Percentiles rank a stretch among this genome's conserved stretches.
Evolutionary conservation across 2,113 vertebrate species (phyloP).

Genomic region (Melanerpes aurifrons): DNA sequence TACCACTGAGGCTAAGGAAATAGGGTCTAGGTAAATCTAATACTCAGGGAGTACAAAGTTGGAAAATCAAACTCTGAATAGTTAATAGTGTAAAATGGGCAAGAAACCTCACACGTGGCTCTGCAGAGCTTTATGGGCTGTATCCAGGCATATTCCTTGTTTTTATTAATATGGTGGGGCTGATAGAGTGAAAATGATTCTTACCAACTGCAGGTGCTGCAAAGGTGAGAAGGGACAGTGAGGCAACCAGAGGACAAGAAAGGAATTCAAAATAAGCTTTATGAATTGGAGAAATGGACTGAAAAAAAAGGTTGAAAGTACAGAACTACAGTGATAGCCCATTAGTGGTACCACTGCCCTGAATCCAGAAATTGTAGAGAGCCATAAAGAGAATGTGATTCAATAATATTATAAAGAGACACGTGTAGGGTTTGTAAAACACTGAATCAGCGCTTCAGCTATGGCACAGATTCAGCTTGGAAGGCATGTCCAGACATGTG

Average conservation of each 20-base stretch:
- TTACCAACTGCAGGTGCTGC: not conserved
- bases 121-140: not conserved
- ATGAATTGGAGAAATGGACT: not conserved
- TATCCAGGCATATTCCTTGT: not conserved
- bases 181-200: not conserved
- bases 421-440: not conserved
- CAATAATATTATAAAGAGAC: not conserved
- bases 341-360: not conserved
- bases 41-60: not conserved
- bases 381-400: not conserved
- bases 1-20: constrained; percentile 2
- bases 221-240: not conserved
- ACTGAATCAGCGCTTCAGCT: not conserved
- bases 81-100: not conserved
- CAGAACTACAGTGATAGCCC: not conserved
- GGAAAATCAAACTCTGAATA: constrained; percentile 14
- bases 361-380: not conserved
- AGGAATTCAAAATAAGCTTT: not conserved
- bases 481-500: not conserved
- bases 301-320: not conserved
- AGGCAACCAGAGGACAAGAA: not conserved
- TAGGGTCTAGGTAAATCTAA: not conserved
- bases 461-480: not conserved
- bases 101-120: not conserved
- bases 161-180: not conserved